Evolutionary conservation across 1,140 invertebrate species (phyloP), one percentile per base, ranked within the genome.

Genomic region (Monochamus saltuarius): DNA sequence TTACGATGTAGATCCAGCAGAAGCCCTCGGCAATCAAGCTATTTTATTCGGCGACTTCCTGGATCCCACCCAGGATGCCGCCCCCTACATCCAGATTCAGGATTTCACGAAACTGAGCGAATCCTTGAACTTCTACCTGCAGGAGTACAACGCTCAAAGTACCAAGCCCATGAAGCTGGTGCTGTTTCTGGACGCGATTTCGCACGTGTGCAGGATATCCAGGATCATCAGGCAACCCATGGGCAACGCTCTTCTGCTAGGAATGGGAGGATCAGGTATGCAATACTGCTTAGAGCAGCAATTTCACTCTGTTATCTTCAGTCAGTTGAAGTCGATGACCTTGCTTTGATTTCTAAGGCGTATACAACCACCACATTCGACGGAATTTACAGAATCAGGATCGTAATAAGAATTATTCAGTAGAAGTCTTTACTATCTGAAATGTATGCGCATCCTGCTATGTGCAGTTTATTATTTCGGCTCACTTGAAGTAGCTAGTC

Each of bases 11-110:
- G 81, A 81, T 54, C 73, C 85, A 29, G 73, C 79, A 11, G 71
- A 77, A 7, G 71, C 86, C 9, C 78, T 89, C 56, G 84, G 83
- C 9, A 79, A 81, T 49, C 73, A 83, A 43, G 77, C 82, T 56
- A 80, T 90, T 67, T 78, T 90, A 39, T 91, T 85, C 73, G 88
- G 87, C 49, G 87, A 89, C 71, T 89, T 86, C 69, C 81, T 88
- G 77, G 82, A 87, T 61, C 80, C 84, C 1, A 82, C 85, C 67
- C 29, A 43, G n/a, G 29, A 11, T 8, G 9, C 17, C 6, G 74
- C 80, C 43, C 80, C 82, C 29, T 91, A 91, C 63, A 67, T 81
- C 43, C 86, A 88, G 70, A 84, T 90, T 29, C 81, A 71, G n/a
- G 80, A 87, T 46, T 65, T 83, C 4, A 77, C 84, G 1, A 78